phyloP scores from a whole-genome alignment of 2,888 invertebrate species.

The Eremobia ochroleuca region DNA sequence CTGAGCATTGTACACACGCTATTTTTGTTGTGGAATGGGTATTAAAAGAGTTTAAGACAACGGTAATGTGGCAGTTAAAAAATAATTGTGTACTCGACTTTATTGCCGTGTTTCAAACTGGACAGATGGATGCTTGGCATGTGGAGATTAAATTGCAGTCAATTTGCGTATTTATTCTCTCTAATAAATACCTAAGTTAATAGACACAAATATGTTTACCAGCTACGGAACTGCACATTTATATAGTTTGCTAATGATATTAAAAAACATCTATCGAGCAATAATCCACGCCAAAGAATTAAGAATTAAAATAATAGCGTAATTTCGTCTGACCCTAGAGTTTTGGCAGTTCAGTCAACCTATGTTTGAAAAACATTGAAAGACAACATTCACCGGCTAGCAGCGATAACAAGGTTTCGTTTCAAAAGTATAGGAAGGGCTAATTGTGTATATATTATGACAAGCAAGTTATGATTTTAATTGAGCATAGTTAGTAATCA shows the following conservation, averaged over 20 bases:
- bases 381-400: conserved; percentile 18
- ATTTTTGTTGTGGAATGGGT: conserved; percentile 43
- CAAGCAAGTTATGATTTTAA: not conserved
- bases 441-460: not conserved
- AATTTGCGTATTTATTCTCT: not conserved
- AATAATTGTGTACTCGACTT: conserved; percentile 21
- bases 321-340: not conserved
- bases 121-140: not conserved
- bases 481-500: not conserved
- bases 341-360: not conserved
- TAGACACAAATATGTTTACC: not conserved
- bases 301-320: conserved; percentile 1
- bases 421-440: conserved; percentile 3
- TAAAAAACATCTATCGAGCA: not conserved
- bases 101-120: conserved; percentile 24
- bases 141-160: not conserved
- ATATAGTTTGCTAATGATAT: not conserved
- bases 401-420: conserved; percentile 17
- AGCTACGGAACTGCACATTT: not conserved
- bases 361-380: conserved; percentile 20
- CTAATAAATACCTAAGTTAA: not conserved
- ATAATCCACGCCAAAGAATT: not conserved
- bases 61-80: conserved; percentile 42
- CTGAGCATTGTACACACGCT: conserved; percentile 51
- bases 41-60: conserved; percentile 44